phyloP scores from a whole-genome alignment of 2,888 invertebrate species.

The Myathropa florea region DNA sequence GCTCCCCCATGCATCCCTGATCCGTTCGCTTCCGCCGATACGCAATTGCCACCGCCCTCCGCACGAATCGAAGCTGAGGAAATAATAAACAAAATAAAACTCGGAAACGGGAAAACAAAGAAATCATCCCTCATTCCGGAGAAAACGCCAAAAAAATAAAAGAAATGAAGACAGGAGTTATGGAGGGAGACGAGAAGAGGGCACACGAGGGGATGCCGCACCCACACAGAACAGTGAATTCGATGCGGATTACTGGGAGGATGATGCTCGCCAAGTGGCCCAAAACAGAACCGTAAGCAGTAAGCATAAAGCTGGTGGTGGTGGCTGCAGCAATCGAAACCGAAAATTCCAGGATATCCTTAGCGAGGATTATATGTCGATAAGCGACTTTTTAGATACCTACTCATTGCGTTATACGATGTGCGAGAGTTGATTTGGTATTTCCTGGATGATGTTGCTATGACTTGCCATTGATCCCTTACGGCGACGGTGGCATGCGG shows the following conservation, averaged over 20 bases:
- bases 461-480: slow-evolving; percentile 34
- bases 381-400: slow-evolving; percentile 57
- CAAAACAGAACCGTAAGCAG: neutral
- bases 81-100: slow-evolving; percentile 52
- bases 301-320: neutral
- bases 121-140: slow-evolving; percentile 41
- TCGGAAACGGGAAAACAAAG: slow-evolving; percentile 39
- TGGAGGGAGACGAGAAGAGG: neutral
- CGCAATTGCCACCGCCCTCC: neutral
- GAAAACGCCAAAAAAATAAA: slow-evolving; percentile 17
- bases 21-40: neutral
- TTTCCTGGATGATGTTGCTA: slow-evolving; percentile 44
- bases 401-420: slow-evolving; percentile 44
- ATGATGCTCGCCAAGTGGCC: slow-evolving; percentile 15
- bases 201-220: neutral
- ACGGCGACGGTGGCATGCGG: neutral
- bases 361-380: slow-evolving; percentile 56
- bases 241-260: neutral
- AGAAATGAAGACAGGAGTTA: neutral
- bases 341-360: slow-evolving; percentile 49
- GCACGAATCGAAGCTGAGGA: slow-evolving; percentile 12
- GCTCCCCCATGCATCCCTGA: neutral
- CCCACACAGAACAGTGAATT: neutral
- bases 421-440: slow-evolving; percentile 54
- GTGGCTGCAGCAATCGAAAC: slow-evolving; percentile 46